Evolutionary conservation across 2,113 vertebrate species (phyloP).

Genomic region (Cryptotis parvus): DNA sequence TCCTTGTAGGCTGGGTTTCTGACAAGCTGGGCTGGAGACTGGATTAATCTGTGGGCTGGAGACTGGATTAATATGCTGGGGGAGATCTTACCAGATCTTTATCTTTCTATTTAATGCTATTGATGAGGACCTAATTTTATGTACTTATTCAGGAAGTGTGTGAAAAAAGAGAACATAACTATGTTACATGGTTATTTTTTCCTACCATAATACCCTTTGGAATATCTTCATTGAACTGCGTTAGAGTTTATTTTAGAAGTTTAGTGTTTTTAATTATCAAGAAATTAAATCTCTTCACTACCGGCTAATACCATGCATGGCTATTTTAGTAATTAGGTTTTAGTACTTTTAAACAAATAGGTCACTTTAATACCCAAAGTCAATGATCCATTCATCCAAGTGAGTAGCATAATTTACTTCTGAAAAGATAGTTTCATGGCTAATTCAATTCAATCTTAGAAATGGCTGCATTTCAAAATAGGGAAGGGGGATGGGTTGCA

Average conservation of each 20-base stretch:
- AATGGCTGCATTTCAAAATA: slow-evolving; percentile 71
- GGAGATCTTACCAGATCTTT: too few relatives aligned
- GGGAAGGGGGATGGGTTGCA: slow-evolving; percentile 60
- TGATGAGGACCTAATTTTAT: not conserved
- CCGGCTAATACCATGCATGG: not conserved
- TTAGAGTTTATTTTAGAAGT: slow-evolving; percentile 15
- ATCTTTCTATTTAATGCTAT: not conserved
- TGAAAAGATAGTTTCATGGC: slow-evolving; percentile 76
- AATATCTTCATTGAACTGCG: slow-evolving; percentile 29
- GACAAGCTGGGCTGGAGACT: too few relatives aligned
- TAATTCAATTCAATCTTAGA: slow-evolving; percentile 72
- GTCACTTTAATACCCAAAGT: slow-evolving; percentile 79
- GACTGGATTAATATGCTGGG: too few relatives aligned
- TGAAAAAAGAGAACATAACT: fast-evolving
- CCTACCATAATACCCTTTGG: not conserved
- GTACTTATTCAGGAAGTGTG: not conserved
- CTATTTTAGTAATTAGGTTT: slow-evolving; percentile 68
- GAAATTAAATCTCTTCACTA: slow-evolving; percentile 27
- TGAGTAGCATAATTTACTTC: slow-evolving; percentile 79
- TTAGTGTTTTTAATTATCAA: slow-evolving; percentile 44
- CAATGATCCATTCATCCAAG: slow-evolving; percentile 74
- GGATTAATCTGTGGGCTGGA: too few relatives aligned
- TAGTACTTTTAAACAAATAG: slow-evolving; percentile 72
- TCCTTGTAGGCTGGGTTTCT: too few relatives aligned
- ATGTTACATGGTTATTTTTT: not conserved